These are phyloP conservation scores for Andrena praecox DNA, from an alignment of 2,888 invertebrate genomes.

Conservation along the genomic window DNA sequence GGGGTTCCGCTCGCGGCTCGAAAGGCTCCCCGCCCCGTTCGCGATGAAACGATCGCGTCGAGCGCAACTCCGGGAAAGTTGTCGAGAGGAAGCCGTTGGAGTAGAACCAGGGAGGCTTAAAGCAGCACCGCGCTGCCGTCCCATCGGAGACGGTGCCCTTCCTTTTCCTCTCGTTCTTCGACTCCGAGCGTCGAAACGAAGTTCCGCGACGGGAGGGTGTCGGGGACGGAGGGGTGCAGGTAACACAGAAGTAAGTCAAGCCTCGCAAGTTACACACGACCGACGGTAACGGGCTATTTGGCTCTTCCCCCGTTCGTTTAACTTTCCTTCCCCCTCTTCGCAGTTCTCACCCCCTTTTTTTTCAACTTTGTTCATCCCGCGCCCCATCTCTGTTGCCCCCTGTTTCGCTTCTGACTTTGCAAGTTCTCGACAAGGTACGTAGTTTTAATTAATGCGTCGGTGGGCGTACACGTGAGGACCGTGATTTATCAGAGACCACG, in stretches of 20 bases:
- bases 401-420: background rate
- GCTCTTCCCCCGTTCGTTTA: conserved; percentile 66
- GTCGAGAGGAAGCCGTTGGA: conserved; percentile 60
- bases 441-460: too few species aligned
- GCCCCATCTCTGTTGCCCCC: background rate
- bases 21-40: conserved; percentile 43
- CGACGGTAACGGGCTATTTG: conserved; percentile 72
- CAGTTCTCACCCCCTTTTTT: background rate
- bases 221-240: conserved; percentile 24
- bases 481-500: too few species aligned
- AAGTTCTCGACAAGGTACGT: too few species aligned
- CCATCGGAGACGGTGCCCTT: conserved; percentile 38
- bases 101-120: conserved; percentile 55
- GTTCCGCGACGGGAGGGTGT: conserved; percentile 67
- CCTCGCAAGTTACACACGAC: conserved; percentile 76
- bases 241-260: conserved; percentile 82
- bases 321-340: conserved; percentile 50
- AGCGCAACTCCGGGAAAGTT: conserved; percentile 43
- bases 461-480: too few species aligned
- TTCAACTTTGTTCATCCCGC: background rate
- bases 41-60: conserved; percentile 51
- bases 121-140: conserved; percentile 29
- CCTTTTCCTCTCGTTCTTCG: conserved; percentile 54
- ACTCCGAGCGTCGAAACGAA: conserved; percentile 76
- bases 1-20: conserved; percentile 37